phyloP scores from a whole-genome alignment of 2,888 invertebrate genomes.

The Pandemis heparana region DNA sequence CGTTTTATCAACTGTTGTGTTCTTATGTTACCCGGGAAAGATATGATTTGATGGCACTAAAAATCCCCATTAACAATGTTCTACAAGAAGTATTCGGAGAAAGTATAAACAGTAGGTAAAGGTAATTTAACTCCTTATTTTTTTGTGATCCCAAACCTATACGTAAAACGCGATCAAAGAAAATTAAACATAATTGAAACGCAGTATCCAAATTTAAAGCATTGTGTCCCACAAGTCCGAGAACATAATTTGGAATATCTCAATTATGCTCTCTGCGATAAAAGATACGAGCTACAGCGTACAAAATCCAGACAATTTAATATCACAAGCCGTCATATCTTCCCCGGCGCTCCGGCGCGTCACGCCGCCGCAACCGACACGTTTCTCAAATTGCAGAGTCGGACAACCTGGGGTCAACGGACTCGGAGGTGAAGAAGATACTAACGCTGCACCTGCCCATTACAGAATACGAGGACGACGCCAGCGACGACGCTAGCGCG shows the following conservation, averaged over 20 bases:
- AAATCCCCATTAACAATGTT: not conserved
- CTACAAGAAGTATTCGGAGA: not conserved
- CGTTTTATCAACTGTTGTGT: slow-evolving; percentile 15
- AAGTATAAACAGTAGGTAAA: not conserved
- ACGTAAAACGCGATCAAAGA: no score
- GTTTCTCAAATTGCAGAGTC: slow-evolving; percentile 88
- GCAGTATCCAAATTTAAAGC: no score
- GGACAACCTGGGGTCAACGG: slow-evolving; percentile 97
- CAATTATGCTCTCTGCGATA: no score
- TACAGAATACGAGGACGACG: slow-evolving; percentile 97
- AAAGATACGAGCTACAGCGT: not conserved
- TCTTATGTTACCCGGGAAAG: slow-evolving; percentile 15
- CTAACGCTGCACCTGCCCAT: slow-evolving; percentile 96
- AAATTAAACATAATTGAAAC: no score
- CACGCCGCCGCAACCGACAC: slow-evolving; percentile 30
- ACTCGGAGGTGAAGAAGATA: slow-evolving; percentile 97
- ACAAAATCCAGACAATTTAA: not conserved
- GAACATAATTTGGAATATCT: no score
- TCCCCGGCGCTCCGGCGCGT: slow-evolving; percentile 45
- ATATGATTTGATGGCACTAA: slow-evolving; percentile 16
- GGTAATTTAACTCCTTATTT: not conserved
- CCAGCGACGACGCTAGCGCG: slow-evolving; percentile 86
- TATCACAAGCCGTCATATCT: slow-evolving; percentile 50
- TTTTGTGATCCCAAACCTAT: no score
- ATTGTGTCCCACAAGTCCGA: no score